Evolutionary conservation across 2,797 vertebrate genomes (phyloP).

Genomic region (Triplophysa yarkandensis): DNA sequence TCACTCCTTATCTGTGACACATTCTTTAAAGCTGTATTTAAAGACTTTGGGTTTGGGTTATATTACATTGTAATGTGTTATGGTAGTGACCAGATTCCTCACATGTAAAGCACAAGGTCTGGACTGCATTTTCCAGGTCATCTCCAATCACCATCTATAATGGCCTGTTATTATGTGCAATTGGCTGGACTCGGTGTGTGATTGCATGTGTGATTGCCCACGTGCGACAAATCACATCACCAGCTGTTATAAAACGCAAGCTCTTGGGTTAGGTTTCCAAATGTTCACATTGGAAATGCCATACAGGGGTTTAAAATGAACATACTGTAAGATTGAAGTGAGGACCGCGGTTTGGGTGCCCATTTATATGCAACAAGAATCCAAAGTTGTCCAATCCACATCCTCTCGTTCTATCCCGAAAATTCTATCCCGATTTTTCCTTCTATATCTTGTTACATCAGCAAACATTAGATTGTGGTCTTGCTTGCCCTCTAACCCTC

Average conservation of each 20-base stretch:
- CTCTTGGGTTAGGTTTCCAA: conserved; percentile 56
- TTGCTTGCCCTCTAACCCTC: conserved; percentile 22
- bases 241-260: conserved; percentile 50
- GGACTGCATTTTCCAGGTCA: conserved; percentile 67
- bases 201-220: conserved; percentile 46
- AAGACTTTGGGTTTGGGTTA: conserved; percentile 42
- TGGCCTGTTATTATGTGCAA: conserved; percentile 60
- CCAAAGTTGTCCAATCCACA: conserved; percentile 10
- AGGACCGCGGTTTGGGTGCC: no score
- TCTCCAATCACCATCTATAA: conserved; percentile 63
- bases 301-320: conserved; percentile 57
- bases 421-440: conserved; percentile 50
- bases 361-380: conserved; percentile 39
- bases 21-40: conserved; percentile 56
- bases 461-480: conserved; percentile 30
- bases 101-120: conserved; percentile 60
- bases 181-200: conserved; percentile 57
- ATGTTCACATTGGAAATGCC: conserved; percentile 42
- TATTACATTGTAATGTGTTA: conserved; percentile 62
- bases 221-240: conserved; percentile 40
- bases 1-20: conserved; percentile 42
- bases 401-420: conserved; percentile 48
- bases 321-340: conserved; percentile 31
- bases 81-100: conserved; percentile 37
- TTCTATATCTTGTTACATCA: conserved; percentile 60